Evolutionary conservation across 2,113 vertebrate genomes (phyloP), one percentile per base, ranked within the genome.

Genomic region (Hylia prasina): DNA sequence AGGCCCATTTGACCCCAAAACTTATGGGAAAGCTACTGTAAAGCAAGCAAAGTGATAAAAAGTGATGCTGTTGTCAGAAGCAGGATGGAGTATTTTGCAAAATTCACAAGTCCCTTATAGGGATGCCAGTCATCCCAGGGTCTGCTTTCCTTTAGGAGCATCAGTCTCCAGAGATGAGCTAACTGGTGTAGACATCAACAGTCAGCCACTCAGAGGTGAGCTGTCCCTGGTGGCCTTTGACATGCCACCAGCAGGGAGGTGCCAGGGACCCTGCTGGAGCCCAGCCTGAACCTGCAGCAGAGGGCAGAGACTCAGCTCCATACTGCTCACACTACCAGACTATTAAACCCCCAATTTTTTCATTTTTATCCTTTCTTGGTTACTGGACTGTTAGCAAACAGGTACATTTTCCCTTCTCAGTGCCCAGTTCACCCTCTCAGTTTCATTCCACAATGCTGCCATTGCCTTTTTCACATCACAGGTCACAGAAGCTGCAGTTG

Each of bases 191-290:
- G 64, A 28, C 37, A 57, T 9, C 37, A 8, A 7, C 4, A 18
- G 24, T 8, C 30, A 80, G 0, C 15, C 0, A 0, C 33, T 35
- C 2, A 4, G 33, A 58, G 56, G 45, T 58, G 39, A 64, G 15
- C 4, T 8, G 5, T 44, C 58, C 1, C 0, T 1, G 15, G 53
- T 68, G 53, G 28, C 53, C 48, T 58, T 9, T 40, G 80, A 35
- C 44, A 15, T 3, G 1, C 4, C 57, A 42, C 28, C 0, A 11
- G 68, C 53, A n/a, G 28, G 33, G n/a, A 16, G 10, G 45, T 82
- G 45, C 35, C 77, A 31, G 75, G 42, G 20, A 39, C 6, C 14
- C 47, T 4, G 1, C 21, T 33, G 31, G 58, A 57, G 68, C 47
- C 7, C 3, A 82, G 35, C 33, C 76, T 58, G 37, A 42, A 18